Base-by-base conservation (phyloP, 2,113 vertebrate species). In the Dasyprocta punctata region DNA sequence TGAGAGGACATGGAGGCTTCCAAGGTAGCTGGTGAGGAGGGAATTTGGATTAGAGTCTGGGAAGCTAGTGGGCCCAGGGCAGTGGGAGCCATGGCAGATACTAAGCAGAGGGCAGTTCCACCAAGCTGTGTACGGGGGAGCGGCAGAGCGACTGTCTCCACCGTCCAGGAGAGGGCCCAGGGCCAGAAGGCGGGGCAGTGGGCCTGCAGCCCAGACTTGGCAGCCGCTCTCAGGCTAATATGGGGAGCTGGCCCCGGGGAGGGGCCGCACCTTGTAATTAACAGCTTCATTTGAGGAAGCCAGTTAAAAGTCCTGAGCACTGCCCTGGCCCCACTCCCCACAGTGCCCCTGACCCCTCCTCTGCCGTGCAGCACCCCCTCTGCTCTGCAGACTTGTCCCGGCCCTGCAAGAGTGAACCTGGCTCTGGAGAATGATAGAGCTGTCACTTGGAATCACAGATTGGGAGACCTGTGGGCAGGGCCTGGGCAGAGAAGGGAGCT, bases 211-310 rank as follows among this genome's bases (percentile, higher is more conserved):
- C 0, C 26, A 44, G 75, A 0, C 12, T 92, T 81, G 94, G 93
- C 90, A 94, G 19, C 56, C 2, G 69, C 82, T 90, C 38, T 69
- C 54, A 24, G 49, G 77, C 91, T 86, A 80, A 96, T 69, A 83
- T 94, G 73, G 90, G 90, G 71, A 94, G 86, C 90, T 61, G 47
- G 54, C 58, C 73, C 87, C n/a, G 0, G 2, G 7, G 54, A 56
- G 71, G 88, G 95, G 58, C 83, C 11, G 44, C 85, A 84, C 96
- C 80, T 92, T 87, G 92, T 97, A 96, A 97, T 96, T 94, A 97
- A 96, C 93, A 95, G 89, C 69, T 96, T 94, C 92, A n/a, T 96
- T 97, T 95, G 77, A 96, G 83, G 93, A 87, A 87, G 88, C 44
- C 93, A 94, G 52, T 90, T 94, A 86, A 89, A 89, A 77, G 92